Evolutionary conservation across 2,888 invertebrate species (phyloP), one percentile per base, ranked within the genome.

Genomic region (Andrena bucephala): DNA sequence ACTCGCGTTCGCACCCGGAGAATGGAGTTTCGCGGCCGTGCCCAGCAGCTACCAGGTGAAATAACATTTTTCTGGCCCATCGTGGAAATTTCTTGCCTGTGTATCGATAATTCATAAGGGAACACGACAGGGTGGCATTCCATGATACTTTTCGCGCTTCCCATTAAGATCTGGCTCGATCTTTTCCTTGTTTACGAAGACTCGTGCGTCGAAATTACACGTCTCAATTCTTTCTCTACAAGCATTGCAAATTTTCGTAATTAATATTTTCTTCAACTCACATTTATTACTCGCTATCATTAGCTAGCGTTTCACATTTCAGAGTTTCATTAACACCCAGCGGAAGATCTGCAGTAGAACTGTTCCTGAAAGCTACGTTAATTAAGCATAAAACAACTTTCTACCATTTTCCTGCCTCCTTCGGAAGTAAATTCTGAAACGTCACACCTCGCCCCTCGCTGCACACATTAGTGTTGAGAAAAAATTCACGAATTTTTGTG

Each of bases 61-160:
- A 77, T 54, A 62, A 33, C 36, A 81, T 63, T 81, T 73, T 77
- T 73, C 60, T 16, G 52, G 50, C 72, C 54, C 71, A 31, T 76
- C 71, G 68, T 16, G 63, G 63, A 36, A 63, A 69, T 59, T 50
- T 16, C 62, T 16, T n/a, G 7, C 7, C 20, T 16, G 6, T 24
- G 52, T 69, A 36, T 69, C 57, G 33, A 59, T 59, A 74, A 57
- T 27, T 78, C 10, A 50, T 36, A 48, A 33, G 8, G 33, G 52
- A 24, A 60, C 24, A 7, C 16, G 57, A 29, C 29, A 52, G 52
- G 27, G 42, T 20, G 2, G n/a, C 42, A 36, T 74, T 57, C 57
- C 27, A 16, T 0, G 16, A 2, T 33, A 2, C 16, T 42, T 24
- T 24, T 31, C 10, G 10, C 6, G 31, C 36, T 31, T 69, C 52